phyloP scores from a whole-genome alignment of 2,113 vertebrate genomes.

The Malaclemys terrapin region DNA sequence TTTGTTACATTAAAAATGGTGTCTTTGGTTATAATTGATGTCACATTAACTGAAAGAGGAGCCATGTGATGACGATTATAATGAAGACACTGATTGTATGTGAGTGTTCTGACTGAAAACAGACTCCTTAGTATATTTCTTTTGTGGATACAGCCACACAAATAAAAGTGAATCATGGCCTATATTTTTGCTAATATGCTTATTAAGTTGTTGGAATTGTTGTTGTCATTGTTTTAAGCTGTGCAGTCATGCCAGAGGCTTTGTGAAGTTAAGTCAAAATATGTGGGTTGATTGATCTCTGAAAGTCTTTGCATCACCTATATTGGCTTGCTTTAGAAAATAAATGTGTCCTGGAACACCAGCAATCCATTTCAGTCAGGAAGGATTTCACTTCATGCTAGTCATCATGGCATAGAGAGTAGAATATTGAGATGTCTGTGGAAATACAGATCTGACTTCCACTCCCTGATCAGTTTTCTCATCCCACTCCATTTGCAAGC shows the following conservation, averaged over 20 bases:
- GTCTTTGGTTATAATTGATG: constrained; percentile 26
- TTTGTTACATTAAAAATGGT: constrained; percentile 29
- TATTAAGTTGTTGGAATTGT: neutral
- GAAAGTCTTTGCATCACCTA: neutral
- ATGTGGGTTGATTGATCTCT: neutral
- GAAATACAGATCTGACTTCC: neutral
- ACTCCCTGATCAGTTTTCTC: fast-evolving
- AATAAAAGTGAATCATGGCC: constrained; percentile 14
- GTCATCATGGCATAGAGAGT: fast-evolving
- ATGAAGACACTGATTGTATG: neutral
- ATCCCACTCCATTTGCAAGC: neutral
- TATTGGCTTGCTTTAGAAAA: neutral
- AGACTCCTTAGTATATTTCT: neutral
- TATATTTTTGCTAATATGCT: neutral
- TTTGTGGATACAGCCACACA: neutral
- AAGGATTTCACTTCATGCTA: neutral
- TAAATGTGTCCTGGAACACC: neutral
- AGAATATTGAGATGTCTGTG: neutral
- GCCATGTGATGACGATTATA: neutral
- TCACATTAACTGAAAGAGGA: neutral
- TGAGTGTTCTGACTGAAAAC: neutral
- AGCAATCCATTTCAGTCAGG: neutral
- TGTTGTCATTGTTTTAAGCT: neutral
- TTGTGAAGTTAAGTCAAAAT: neutral
- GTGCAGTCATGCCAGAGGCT: fast-evolving